Percentiles rank a stretch among this genome's conserved stretches.
phyloP scores from a whole-genome alignment of 2,888 invertebrate species.

The Lymantria dispar region DNA sequence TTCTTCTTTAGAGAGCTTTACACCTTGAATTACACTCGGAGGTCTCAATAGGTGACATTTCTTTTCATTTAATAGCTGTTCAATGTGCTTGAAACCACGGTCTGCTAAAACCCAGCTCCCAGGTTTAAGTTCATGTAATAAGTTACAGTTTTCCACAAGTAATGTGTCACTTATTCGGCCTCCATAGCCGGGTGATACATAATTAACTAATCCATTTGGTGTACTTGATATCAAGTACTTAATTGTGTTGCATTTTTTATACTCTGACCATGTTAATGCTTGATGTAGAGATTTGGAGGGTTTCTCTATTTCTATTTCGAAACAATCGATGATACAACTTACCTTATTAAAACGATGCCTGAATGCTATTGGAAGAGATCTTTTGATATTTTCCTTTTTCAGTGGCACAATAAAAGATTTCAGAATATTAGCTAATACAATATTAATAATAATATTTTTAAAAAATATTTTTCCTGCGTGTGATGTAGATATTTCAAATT shows the following conservation, averaged over 20 bases:
- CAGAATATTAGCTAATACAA: slow-evolving; percentile 21
- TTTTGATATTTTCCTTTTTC: slow-evolving; percentile 14
- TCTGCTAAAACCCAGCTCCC: slow-evolving; percentile 1
- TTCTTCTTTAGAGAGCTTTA: slow-evolving; percentile 2
- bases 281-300: slow-evolving; percentile 39
- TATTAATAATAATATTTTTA: slow-evolving; percentile 20
- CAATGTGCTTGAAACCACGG: slow-evolving; percentile 1
- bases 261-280: slow-evolving; percentile 45
- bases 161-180: slow-evolving; percentile 9
- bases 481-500: slow-evolving; percentile 18
- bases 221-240: slow-evolving; percentile 35
- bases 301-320: slow-evolving; percentile 48
- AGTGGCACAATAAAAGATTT: slow-evolving; percentile 21
- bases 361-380: slow-evolving; percentile 26
- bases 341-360: slow-evolving; percentile 30
- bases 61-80: not conserved
- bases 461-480: slow-evolving; percentile 13
- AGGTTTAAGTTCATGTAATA: not conserved
- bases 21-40: not conserved
- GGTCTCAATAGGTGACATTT: slow-evolving; percentile 1
- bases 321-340: slow-evolving; percentile 44
- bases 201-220: slow-evolving; percentile 30
- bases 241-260: slow-evolving; percentile 33
- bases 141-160: not conserved
- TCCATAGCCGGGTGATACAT: slow-evolving; percentile 28